Evolutionary conservation across 2,113 vertebrate species (phyloP), one percentile per base, ranked within the genome.

Genomic region (Clupea harengus): DNA sequence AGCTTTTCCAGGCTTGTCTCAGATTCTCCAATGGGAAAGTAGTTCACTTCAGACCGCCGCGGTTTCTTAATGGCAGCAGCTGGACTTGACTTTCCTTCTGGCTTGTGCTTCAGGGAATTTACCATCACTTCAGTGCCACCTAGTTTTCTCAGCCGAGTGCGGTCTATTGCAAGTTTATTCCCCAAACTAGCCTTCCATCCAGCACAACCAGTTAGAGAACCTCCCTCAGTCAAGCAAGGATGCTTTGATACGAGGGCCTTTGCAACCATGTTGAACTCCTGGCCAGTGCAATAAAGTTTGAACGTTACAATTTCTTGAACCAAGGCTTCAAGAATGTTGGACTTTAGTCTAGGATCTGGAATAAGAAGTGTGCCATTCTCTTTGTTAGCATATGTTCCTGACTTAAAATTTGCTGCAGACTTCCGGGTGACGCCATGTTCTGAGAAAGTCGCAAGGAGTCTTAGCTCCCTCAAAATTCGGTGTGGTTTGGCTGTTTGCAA

Each of bases 81-180:
- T 87, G 86, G n/a, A 84, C 11, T 84, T 49, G 64, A 1, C 32
- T 49, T 84, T 18, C 22, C 83, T 4, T 7, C 84, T 81, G 86
- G 87, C 67, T 89, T 89, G 60, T 88, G 64, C 54, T 87, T 88
- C 0, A 86, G 2, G 50, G 85, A 87, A 45, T 90, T 90, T n/a
- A 88, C 6, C 25, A 44, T 44, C 17, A 91, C 86, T 45, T 91
- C 81, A 78, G 5, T 45, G 81, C 85, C 89, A 39, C 84, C 87
- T n/a, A 91, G 83, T 15, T 88, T 89, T 82, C 87, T 85, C 80
- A 89, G 18, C 5, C 88, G 86, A 84, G 90, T 86, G 67, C 13
- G 20, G 84, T 91, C 88, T 20, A 88, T 89, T 78, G 84, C 85
- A 0, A 89, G 25, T 87, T 89, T 89, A 25, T 90, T 88, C 52